Evolutionary conservation across 2,797 vertebrate species (phyloP).

Genomic region (Chelon labrosus): DNA sequence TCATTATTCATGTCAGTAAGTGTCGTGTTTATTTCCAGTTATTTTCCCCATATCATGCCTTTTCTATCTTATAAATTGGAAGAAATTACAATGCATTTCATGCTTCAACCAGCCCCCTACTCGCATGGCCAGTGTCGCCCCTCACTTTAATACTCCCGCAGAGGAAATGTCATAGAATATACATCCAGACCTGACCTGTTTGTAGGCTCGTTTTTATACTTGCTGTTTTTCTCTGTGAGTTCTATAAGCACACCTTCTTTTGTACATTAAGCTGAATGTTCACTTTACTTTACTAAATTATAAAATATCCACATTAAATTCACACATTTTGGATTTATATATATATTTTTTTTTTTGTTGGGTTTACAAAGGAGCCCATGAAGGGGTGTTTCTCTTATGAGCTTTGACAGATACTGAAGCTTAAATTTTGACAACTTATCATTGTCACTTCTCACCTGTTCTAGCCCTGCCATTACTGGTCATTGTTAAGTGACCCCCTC

Average conservation of each 20-base stretch:
- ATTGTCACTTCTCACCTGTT: slow-evolving; percentile 29
- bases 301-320: background rate
- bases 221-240: slow-evolving; percentile 7
- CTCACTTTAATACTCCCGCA: slow-evolving; percentile 57
- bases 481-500: slow-evolving; percentile 43
- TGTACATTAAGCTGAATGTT: slow-evolving; percentile 1
- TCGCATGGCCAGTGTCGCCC: slow-evolving; percentile 49
- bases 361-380: slow-evolving; percentile 8
- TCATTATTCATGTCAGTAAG: slow-evolving; percentile 29
- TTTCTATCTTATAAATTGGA: slow-evolving; percentile 32
- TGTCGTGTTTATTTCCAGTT: slow-evolving; percentile 46
- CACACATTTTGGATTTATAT: background rate
- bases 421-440: slow-evolving; percentile 39
- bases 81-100: slow-evolving; percentile 69
- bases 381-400: background rate
- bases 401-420: slow-evolving; percentile 25
- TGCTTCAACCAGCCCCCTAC: slow-evolving; percentile 59
- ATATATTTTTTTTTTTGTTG: background rate
- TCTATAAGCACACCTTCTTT: background rate
- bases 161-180: slow-evolving; percentile 73
- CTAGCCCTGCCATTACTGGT: slow-evolving; percentile 27
- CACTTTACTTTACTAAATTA: background rate
- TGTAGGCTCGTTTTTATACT: slow-evolving; percentile 1
- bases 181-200: slow-evolving; percentile 36
- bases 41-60: slow-evolving; percentile 27